These are phyloP conservation scores for Thereva unica DNA, from an alignment of 2,888 invertebrate species.

Conservation along the genomic window DNA sequence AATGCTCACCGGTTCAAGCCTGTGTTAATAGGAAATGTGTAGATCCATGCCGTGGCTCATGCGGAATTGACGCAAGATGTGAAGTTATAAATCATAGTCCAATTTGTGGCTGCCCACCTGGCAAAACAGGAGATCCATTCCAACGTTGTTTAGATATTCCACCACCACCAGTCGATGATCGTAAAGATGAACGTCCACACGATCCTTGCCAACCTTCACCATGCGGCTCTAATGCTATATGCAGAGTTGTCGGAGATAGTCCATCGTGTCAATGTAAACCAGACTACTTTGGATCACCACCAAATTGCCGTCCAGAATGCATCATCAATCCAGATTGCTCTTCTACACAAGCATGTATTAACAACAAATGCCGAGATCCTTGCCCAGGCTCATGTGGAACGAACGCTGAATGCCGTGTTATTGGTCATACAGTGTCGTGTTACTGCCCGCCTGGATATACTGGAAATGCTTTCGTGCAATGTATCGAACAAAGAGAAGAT, in stretches of 20 bases:
- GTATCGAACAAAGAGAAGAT: slow-evolving; percentile 62
- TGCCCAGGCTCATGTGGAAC: slow-evolving; percentile 82
- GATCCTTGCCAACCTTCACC: slow-evolving; percentile 77
- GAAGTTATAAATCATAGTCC: slow-evolving; percentile 73
- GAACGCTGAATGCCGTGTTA: slow-evolving; percentile 77
- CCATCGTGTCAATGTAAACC: slow-evolving; percentile 78
- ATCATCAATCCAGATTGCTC: slow-evolving; percentile 81
- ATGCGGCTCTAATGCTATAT: slow-evolving; percentile 80
- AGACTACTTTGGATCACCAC: slow-evolving; percentile 77
- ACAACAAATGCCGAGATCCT: slow-evolving; percentile 79
- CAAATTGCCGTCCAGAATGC: slow-evolving; percentile 82
- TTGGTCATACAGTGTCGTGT: slow-evolving; percentile 80
- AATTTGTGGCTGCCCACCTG: slow-evolving; percentile 68
- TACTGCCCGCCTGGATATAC: slow-evolving; percentile 75
- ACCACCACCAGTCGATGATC: slow-evolving; percentile 53
- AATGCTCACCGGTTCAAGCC: slow-evolving; percentile 66
- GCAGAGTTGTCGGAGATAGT: slow-evolving; percentile 67
- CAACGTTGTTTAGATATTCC: slow-evolving; percentile 69
- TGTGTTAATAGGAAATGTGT: slow-evolving; percentile 72
- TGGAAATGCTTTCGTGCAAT: slow-evolving; percentile 83
- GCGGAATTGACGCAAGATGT: slow-evolving; percentile 72
- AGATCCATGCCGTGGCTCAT: slow-evolving; percentile 73
- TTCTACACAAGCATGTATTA: slow-evolving; percentile 76
- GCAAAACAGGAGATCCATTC: slow-evolving; percentile 77
- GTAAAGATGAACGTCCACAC: slow-evolving; percentile 51